Conservation (phyloP, 2,888 invertebrate species). For the Drosophila niveifrons region DNA sequence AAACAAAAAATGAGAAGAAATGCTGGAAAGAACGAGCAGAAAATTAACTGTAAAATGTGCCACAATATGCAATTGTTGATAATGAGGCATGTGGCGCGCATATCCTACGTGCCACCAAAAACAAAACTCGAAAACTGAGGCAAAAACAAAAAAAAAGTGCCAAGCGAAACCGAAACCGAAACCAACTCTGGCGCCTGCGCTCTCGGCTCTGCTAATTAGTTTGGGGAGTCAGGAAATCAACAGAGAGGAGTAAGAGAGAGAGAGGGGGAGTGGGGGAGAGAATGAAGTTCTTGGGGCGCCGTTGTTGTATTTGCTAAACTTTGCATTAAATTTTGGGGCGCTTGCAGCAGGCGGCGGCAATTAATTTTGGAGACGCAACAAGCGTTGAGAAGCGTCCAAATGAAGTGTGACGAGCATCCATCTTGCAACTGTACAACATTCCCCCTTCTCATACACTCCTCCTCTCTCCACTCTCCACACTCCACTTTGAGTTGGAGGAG, state of each 20-base stretch:
- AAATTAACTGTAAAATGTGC: constrained; percentile 78
- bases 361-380: constrained; percentile 80
- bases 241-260: neutral
- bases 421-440: constrained; percentile 20
- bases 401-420: constrained; percentile 72
- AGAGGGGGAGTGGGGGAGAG: constrained; percentile 2
- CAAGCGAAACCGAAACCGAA: constrained; percentile 27
- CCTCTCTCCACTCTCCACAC: neutral
- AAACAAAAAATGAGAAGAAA: constrained; percentile 1
- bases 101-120: constrained; percentile 59
- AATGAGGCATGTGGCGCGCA: constrained; percentile 79
- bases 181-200: constrained; percentile 72
- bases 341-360: constrained; percentile 75
- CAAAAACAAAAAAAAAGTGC: neutral
- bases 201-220: constrained; percentile 67
- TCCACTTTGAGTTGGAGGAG: constrained; percentile 7
- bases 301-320: constrained; percentile 74
- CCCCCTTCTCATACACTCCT: neutral
- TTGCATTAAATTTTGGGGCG: constrained; percentile 78
- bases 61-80: constrained; percentile 79
- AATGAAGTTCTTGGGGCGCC: constrained; percentile 26
- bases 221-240: constrained; percentile 25
- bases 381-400: constrained; percentile 77
- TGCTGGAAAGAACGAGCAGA: constrained; percentile 36
- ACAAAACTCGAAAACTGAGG: neutral